These are phyloP conservation scores for Tetraneura akinire DNA, from an alignment of 1,140 invertebrate species.

Conservation along the genomic window DNA sequence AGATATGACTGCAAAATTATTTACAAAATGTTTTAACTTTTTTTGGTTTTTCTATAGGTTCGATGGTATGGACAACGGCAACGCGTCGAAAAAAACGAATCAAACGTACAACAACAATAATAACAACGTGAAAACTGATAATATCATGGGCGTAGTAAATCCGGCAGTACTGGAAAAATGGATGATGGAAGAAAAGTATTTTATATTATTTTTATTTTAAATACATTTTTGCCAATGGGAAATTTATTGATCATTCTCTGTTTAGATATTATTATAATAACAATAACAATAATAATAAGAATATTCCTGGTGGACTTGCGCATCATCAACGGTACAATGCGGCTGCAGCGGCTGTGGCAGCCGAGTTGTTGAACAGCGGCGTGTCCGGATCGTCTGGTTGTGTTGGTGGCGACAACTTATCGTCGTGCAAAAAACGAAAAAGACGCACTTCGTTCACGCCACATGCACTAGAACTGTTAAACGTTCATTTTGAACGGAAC, in stretches of 20 bases:
- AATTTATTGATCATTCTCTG: not conserved
- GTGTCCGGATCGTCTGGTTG: conserved; percentile 1
- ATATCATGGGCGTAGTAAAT: conserved; percentile 23
- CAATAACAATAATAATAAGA: conserved; percentile 6
- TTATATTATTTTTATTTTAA: not conserved
- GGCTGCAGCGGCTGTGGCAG: not conserved
- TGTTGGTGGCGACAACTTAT: conserved; percentile 67
- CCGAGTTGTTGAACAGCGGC: not conserved
- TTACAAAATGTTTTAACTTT: no score
- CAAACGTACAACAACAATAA: conserved; percentile 19
- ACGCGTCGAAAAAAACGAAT: not conserved
- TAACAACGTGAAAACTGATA: conserved; percentile 7
- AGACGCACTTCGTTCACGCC: conserved; percentile 94
- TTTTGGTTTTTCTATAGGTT: no score
- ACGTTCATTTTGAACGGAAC: conserved; percentile 93
- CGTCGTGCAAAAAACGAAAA: conserved; percentile 95
- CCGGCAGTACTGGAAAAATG: conserved; percentile 15
- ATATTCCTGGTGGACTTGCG: not conserved
- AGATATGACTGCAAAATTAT: no score
- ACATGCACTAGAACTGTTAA: conserved; percentile 89
- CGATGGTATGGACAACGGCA: not conserved
- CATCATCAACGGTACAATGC: conserved; percentile 17
- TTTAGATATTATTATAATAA: conserved; percentile 35
- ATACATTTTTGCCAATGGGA: not conserved
- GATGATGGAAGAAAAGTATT: conserved; percentile 29